Conservation (phyloP, 2,113 vertebrate species). For the Rhinoptilus africanus region DNA sequence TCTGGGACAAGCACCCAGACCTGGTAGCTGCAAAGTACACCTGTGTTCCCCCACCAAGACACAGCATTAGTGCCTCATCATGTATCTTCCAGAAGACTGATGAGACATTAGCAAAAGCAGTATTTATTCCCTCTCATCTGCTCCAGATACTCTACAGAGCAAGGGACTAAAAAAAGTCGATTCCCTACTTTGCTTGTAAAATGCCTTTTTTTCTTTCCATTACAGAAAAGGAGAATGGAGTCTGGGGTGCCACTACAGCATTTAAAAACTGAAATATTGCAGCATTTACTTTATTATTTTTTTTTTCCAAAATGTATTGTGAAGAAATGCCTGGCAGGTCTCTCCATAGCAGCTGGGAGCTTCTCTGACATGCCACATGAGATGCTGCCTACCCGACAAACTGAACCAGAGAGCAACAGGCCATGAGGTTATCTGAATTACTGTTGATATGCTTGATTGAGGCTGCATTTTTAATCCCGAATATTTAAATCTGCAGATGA, state of each 20-base stretch:
- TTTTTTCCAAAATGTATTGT: not conserved
- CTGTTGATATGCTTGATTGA: not conserved
- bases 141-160: not conserved
- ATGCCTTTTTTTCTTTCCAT: not conserved
- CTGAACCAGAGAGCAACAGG: not conserved
- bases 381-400: not conserved
- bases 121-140: not conserved
- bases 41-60: not conserved
- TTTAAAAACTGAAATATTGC: not conserved
- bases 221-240: not conserved
- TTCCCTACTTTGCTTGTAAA: not conserved
- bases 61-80: not conserved
- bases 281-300: not conserved
- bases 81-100: not conserved
- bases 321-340: not conserved
- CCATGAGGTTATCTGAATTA: not conserved
- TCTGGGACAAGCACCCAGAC: not conserved
- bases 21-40: not conserved
- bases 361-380: not conserved
- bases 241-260: not conserved
- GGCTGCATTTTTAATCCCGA: not conserved
- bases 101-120: not conserved
- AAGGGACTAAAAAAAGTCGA: not conserved
- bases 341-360: not conserved
- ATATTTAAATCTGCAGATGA: not conserved